Conservation (phyloP, 2,888 invertebrate species). For the Hypsopygia costalis region DNA sequence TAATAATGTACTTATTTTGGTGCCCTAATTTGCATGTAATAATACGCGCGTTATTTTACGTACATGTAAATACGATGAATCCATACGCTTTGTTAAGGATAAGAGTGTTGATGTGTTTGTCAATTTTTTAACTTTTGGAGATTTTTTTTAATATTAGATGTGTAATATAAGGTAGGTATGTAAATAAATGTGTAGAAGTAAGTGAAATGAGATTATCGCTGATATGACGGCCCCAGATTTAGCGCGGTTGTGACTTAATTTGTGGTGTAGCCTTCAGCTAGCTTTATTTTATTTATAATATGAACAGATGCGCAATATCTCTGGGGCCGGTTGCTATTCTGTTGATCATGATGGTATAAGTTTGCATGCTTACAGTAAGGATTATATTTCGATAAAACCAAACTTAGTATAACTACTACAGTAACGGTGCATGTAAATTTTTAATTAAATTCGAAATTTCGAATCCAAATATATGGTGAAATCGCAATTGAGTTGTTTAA, state of each 20-base stretch:
- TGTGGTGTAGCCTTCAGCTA: constrained; percentile 16
- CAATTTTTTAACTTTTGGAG: constrained; percentile 73
- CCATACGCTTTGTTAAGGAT: constrained; percentile 78
- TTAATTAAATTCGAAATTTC: too few relatives aligned
- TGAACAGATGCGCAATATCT: constrained; percentile 11
- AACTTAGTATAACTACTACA: too few relatives aligned
- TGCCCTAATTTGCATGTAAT: constrained; percentile 69
- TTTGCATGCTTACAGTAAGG: too few relatives aligned
- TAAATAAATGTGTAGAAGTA: constrained; percentile 44
- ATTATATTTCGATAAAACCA: too few relatives aligned
- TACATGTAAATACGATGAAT: constrained; percentile 76
- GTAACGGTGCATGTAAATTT: too few relatives aligned
- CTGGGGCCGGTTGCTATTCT: constrained; percentile 9
- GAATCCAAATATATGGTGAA: too few relatives aligned
- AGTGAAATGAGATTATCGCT: constrained; percentile 59
- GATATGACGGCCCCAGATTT: constrained; percentile 31
- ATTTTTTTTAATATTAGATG: constrained; percentile 45
- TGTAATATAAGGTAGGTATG: constrained; percentile 48
- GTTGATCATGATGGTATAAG: too few relatives aligned
- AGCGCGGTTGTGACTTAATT: constrained; percentile 47
- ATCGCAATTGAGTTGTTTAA: too few relatives aligned
- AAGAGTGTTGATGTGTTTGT: constrained; percentile 78
- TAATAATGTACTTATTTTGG: constrained; percentile 67
- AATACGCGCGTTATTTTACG: constrained; percentile 54
- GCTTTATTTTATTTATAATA: constrained; percentile 16